Conservation (phyloP, 2,113 vertebrate species). For the Clarias macrocephalus region DNA sequence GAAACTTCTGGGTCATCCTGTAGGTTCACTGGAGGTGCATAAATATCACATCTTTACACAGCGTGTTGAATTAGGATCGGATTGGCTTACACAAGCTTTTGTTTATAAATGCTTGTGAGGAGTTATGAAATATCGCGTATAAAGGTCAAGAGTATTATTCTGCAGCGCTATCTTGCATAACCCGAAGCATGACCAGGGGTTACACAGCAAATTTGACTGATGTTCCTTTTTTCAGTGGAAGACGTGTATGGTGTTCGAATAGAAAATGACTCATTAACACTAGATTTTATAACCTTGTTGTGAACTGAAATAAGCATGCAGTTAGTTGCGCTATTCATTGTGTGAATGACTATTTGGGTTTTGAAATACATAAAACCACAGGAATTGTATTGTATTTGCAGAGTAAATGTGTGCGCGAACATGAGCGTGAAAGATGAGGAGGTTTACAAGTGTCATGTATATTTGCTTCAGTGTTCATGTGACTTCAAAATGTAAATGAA, state of each 20-base stretch:
- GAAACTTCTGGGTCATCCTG: too few relatives aligned
- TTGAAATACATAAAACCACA: not conserved
- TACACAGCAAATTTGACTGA: not conserved
- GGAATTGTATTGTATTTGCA: constrained; percentile 25
- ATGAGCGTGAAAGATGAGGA: not conserved
- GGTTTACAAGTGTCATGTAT: not conserved
- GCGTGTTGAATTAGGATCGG: not conserved
- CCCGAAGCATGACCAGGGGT: not conserved
- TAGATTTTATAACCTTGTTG: constrained; percentile 6
- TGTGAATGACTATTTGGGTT: not conserved
- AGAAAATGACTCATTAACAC: constrained; percentile 9
- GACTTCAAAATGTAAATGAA: not conserved
- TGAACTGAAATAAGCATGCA: not conserved
- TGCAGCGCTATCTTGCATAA: not conserved
- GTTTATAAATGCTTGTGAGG: not conserved
- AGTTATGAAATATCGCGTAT: not conserved
- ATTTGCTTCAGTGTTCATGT: not conserved
- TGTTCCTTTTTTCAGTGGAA: not conserved
- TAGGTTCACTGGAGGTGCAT: not conserved
- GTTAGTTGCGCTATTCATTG: not conserved
- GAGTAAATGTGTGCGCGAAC: constrained; percentile 17
- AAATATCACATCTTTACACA: not conserved
- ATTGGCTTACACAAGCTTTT: not conserved
- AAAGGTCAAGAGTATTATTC: not conserved
- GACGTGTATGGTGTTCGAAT: not conserved